These are phyloP conservation scores for Cerastis rubricosa DNA, from an alignment of 2,888 invertebrate species.

Conservation along the genomic window DNA sequence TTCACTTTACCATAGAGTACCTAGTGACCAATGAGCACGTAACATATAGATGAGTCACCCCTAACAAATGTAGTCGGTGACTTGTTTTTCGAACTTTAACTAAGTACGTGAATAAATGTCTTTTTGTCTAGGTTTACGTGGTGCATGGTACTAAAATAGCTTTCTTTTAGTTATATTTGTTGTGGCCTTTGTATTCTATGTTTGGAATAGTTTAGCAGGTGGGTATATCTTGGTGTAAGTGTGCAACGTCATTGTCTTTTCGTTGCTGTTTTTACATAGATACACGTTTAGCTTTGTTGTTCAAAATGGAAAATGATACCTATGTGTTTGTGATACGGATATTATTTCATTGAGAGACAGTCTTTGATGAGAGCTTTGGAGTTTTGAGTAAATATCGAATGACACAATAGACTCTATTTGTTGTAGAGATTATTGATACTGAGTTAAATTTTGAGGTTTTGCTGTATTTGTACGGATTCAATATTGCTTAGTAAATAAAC, in stretches of 20 bases:
- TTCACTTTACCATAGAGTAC: constrained; percentile 44
- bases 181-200: constrained; percentile 44
- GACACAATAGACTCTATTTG: background rate
- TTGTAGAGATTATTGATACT: background rate
- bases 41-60: constrained; percentile 57
- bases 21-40: constrained; percentile 65
- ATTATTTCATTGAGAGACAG: constrained; percentile 6
- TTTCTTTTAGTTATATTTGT: constrained; percentile 62
- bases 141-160: constrained; percentile 68
- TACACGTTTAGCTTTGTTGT: background rate
- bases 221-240: constrained; percentile 8
- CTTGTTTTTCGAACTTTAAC: constrained; percentile 52
- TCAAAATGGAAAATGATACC: constrained; percentile 10
- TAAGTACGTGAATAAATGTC: constrained; percentile 55
- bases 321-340: background rate
- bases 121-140: constrained; percentile 64
- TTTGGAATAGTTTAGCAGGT: constrained; percentile 39
- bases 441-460: background rate
- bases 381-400: background rate
- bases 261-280: background rate
- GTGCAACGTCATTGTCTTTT: constrained; percentile 47
- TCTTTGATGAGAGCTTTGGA: background rate
- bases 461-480: background rate
- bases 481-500: background rate
- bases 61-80: constrained; percentile 48